A percentile compares a stretch with the other conserved stretches of the same genome.
These are phyloP conservation scores for Nezara viridula DNA, from an alignment of 2,888 invertebrate species.

Conservation along the genomic window DNA sequence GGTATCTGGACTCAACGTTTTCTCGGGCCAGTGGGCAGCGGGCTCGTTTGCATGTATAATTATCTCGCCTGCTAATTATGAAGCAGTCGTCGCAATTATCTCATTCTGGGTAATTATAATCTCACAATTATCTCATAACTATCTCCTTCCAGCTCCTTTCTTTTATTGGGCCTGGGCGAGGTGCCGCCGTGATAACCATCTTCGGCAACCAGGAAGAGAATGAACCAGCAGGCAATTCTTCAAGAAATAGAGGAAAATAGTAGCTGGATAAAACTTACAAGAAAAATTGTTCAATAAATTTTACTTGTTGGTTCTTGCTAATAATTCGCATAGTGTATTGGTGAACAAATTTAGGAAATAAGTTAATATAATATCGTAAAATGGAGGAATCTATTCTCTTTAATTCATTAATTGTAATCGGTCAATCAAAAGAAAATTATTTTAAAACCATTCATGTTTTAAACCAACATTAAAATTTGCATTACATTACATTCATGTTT, in stretches of 20 bases:
- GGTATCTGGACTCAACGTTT: constrained; percentile 14
- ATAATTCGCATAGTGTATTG: too few relatives aligned
- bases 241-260: background rate
- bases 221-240: background rate
- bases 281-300: too few relatives aligned
- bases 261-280: too few relatives aligned
- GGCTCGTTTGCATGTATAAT: constrained; percentile 38
- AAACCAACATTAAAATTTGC: too few relatives aligned
- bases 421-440: too few relatives aligned
- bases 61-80: constrained; percentile 37
- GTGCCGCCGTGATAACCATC: constrained; percentile 24
- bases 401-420: too few relatives aligned
- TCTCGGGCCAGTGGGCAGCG: background rate
- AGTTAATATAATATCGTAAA: too few relatives aligned
- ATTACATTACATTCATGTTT: too few relatives aligned
- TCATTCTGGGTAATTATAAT: constrained; percentile 40
- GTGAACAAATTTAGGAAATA: too few relatives aligned
- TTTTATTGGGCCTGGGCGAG: background rate
- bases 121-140: constrained; percentile 42
- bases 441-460: too few relatives aligned
- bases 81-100: constrained; percentile 16
- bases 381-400: too few relatives aligned
- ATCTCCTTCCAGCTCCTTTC: background rate
- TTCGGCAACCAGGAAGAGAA: background rate
- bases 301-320: too few relatives aligned